Evolutionary conservation across 2,797 vertebrate species (phyloP), one percentile per base, ranked within the genome.

Genomic region (Neomorphus geoffroyi): DNA sequence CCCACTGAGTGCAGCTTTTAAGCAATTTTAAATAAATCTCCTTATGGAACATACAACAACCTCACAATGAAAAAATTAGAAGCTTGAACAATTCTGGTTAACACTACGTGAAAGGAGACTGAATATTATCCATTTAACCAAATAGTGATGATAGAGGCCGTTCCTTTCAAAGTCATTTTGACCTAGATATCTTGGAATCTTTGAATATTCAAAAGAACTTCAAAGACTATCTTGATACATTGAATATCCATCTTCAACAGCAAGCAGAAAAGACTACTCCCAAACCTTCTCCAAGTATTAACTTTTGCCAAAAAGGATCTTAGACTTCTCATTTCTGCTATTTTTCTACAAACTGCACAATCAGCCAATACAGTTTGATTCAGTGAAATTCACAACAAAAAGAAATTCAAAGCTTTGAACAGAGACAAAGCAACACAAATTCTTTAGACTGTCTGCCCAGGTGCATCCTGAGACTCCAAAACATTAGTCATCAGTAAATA

Each of bases 1-100:
- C 85, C 83, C 56, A 79, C 54, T 45, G 80, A 92, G 72, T 79
- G 70, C 75, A 88, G 94, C 79, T 96, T 95, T 93, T 83, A 90
- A 93, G 69, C 70, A 93, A 88, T 92, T 93, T 92, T 64, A 93
- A 88, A 85, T 74, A 70, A 70, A 92, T 82, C 72, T 93, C 75
- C 65, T 83, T 66, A 39, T 1, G 75, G 60, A 92, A 54, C 41
- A 71, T 17, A 41, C 26, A 78, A 65, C 80, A 90, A 93, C 79
- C 58, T 66, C 0, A 2, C 69, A 93, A 79, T 2, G 15, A 94
- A 88, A 80, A 96, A 95, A 60, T 67, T 50, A 67, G 78, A 53
- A 81, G 77, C 48, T 64, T 66, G 43, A 86, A 81, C 23, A 83
- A 46, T 57, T 81, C 73, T 43, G 18, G 51, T 41, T 72, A 79